Percentiles rank a stretch among this genome's conserved stretches.
Conservation (phyloP, 2,113 vertebrate genomes). For the Bufo gargarizans region DNA sequence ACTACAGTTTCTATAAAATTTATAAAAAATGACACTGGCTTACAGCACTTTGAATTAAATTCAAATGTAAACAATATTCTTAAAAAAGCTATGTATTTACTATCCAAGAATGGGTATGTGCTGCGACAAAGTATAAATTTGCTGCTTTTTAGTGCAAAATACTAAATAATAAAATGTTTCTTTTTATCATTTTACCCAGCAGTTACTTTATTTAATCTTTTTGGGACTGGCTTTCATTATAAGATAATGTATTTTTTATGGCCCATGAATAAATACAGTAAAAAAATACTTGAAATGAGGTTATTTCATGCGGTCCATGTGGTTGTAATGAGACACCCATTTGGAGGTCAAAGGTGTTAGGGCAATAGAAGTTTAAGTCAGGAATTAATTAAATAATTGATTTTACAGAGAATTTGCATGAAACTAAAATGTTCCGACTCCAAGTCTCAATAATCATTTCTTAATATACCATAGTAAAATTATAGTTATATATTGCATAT, state of each 20-base stretch:
- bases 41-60: not conserved
- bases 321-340: not conserved
- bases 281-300: not conserved
- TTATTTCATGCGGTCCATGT: not conserved
- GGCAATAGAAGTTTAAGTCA: not conserved
- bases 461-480: not conserved
- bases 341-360: not conserved
- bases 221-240: not conserved
- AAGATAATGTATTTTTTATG: constrained; percentile 1
- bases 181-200: not conserved
- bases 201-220: not conserved
- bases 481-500: too few species aligned
- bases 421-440: not conserved
- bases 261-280: not conserved
- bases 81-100: not conserved
- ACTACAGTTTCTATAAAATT: not conserved
- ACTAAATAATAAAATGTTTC: not conserved
- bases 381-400: not conserved
- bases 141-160: not conserved
- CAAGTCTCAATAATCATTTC: not conserved
- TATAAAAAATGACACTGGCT: not conserved
- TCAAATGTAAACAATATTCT: not conserved
- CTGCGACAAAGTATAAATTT: not conserved
- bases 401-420: not conserved
- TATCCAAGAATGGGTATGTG: not conserved